Percentiles rank a stretch among this genome's conserved stretches.
These are phyloP conservation scores for Fistularia commersonii DNA, from an alignment of 2,797 vertebrate species.

Conservation along the genomic window DNA sequence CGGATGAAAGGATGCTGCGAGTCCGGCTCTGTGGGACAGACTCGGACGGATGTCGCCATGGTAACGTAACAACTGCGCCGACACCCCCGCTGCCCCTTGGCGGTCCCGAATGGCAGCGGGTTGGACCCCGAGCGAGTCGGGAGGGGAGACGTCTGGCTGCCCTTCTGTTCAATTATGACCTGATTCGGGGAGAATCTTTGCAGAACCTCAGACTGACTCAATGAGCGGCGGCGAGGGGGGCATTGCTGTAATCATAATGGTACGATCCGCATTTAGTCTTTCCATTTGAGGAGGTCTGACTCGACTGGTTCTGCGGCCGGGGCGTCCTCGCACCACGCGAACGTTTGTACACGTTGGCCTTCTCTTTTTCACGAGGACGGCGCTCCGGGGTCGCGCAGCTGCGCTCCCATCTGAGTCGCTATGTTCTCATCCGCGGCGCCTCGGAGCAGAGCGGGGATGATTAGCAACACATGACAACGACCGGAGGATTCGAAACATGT, in stretches of 20 bases:
- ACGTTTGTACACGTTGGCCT: constrained; percentile 26
- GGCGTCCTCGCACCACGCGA: too few relatives aligned
- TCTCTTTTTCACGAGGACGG: constrained; percentile 33
- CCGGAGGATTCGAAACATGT: constrained; percentile 49
- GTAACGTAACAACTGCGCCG: too few relatives aligned
- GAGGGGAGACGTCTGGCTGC: too few relatives aligned
- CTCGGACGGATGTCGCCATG: too few relatives aligned
- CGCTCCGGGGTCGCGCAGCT: constrained; percentile 47
- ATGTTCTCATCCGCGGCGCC: constrained; percentile 47
- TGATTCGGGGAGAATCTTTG: too few relatives aligned
- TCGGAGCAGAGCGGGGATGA: too few relatives aligned
- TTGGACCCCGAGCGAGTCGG: too few relatives aligned
- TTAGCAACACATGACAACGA: constrained; percentile 58
- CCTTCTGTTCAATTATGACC: too few relatives aligned
- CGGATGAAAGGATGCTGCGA: too few relatives aligned
- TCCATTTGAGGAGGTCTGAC: constrained; percentile 46
- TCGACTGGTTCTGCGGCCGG: constrained; percentile 36
- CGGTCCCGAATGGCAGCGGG: too few relatives aligned
- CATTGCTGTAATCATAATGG: constrained; percentile 27
- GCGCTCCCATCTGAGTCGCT: constrained; percentile 55
- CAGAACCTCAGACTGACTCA: constrained; percentile 26
- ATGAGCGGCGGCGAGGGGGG: constrained; percentile 20
- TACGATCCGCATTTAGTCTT: constrained; percentile 47
- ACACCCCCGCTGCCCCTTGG: too few relatives aligned
- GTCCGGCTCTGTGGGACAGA: too few relatives aligned